Conservation (phyloP, 1,140 invertebrate genomes). For the Pogonus chalceus region DNA sequence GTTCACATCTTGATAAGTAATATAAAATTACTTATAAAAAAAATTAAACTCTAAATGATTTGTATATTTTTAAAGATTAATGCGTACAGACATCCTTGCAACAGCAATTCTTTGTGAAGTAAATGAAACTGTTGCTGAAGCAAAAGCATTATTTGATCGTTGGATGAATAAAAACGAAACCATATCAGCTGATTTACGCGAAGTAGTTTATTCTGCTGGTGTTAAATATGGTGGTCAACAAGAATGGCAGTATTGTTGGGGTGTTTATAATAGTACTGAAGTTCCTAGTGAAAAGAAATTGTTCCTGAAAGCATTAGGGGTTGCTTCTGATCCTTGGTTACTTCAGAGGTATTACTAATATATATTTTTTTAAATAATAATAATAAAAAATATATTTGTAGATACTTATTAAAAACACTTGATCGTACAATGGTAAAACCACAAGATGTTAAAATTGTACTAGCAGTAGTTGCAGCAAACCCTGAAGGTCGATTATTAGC, state of each 20-base stretch:
- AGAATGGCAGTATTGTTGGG: constrained; percentile 70
- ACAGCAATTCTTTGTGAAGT: constrained; percentile 52
- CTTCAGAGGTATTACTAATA: constrained; percentile 41
- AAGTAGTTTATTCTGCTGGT: constrained; percentile 64
- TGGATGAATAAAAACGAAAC: constrained; percentile 51
- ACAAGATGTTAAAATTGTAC: constrained; percentile 57
- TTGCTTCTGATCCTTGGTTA: constrained; percentile 60
- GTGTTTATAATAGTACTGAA: constrained; percentile 53
- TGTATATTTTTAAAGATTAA: constrained; percentile 24
- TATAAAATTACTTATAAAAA: constrained; percentile 4
- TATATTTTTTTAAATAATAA: constrained; percentile 1
- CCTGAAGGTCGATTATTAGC: constrained; percentile 58
- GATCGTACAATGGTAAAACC: constrained; percentile 54
- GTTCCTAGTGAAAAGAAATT: constrained; percentile 57
- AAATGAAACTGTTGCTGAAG: constrained; percentile 49
- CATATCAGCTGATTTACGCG: constrained; percentile 58
- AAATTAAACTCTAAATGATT: neutral
- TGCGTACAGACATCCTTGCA: constrained; percentile 28
- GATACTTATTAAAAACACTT: constrained; percentile 50
- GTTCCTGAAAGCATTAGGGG: constrained; percentile 58
- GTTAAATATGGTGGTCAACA: constrained; percentile 54
- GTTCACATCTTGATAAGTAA: constrained; percentile 56
- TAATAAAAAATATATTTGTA: constrained; percentile 17
- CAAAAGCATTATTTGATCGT: constrained; percentile 48
- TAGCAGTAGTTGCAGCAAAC: constrained; percentile 59